Evolutionary conservation across 92 coral and sea anemone species (phyloP).

Genomic region (Montipora capitata): DNA sequence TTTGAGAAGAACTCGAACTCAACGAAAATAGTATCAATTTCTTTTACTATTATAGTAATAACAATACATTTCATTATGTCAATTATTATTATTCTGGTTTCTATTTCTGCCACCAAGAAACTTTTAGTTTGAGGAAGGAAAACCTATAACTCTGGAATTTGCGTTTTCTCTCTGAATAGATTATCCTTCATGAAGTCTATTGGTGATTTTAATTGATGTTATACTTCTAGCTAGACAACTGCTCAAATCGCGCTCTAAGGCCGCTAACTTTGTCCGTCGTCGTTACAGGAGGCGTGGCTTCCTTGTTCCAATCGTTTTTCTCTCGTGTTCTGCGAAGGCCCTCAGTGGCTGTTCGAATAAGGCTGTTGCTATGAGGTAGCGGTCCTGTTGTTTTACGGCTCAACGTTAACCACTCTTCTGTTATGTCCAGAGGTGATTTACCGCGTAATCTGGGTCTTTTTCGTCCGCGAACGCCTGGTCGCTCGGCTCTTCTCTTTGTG

Average conservation of each 20-base stretch:
- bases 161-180: slow-evolving; percentile 2
- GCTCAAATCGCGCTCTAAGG: slow-evolving; percentile 24
- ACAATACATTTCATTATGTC: too few relatives aligned
- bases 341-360: too few relatives aligned
- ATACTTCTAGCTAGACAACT: background rate
- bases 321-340: background rate
- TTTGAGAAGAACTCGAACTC: too few relatives aligned
- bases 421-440: too few relatives aligned
- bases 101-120: too few relatives aligned
- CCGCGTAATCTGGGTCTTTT: background rate
- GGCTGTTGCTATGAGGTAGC: background rate
- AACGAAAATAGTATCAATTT: too few relatives aligned
- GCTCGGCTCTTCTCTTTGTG: slow-evolving; percentile 5
- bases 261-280: background rate
- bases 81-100: too few relatives aligned
- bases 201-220: background rate
- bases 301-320: background rate
- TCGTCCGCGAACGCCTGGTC: slow-evolving; percentile 7
- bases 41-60: too few relatives aligned
- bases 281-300: background rate
- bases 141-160: too few relatives aligned
- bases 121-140: too few relatives aligned
- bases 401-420: background rate
- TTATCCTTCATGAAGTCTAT: background rate
- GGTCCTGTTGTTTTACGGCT: background rate